A percentile compares a stretch with the other conserved stretches of the same genome.
These are phyloP conservation scores for Latrodectus geometricus DNA, from an alignment of 1,140 invertebrate genomes.

Conservation along the genomic window DNA sequence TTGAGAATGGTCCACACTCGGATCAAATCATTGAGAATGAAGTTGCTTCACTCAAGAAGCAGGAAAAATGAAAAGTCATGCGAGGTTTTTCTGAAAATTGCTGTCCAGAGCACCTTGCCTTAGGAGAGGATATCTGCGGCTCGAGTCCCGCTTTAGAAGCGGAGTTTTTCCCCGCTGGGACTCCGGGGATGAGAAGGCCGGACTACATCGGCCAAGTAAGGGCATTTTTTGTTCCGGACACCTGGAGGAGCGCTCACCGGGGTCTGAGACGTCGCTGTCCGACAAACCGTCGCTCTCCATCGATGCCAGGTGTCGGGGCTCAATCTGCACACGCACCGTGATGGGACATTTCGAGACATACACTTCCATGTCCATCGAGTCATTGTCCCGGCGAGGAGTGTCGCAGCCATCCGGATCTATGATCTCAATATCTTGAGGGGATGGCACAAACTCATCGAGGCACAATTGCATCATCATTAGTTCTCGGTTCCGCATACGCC, in stretches of 20 bases:
- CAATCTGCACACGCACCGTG: conserved; percentile 59
- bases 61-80: conserved; percentile 18
- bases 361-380: conserved; percentile 62
- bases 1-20: conserved; percentile 2
- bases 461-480: conserved; percentile 60
- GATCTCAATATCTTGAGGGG: conserved; percentile 64
- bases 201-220: conserved; percentile 37
- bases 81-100: conserved; percentile 25
- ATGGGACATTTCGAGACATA: conserved; percentile 62
- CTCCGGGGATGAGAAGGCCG: conserved; percentile 48
- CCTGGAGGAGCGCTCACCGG: conserved; percentile 18
- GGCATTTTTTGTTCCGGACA: conserved; percentile 52
- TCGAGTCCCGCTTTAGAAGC: conserved; percentile 53
- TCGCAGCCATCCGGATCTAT: conserved; percentile 65
- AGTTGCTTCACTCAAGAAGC: conserved; percentile 11
- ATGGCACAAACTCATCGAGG: conserved; percentile 63
- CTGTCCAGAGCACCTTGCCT: conserved; percentile 63
- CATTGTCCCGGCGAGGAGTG: conserved; percentile 38
- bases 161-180: conserved; percentile 11
- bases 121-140: conserved; percentile 53
- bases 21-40: not conserved
- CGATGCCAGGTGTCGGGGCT: conserved; percentile 63
- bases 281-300: conserved; percentile 65
- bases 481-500: conserved; percentile 43
- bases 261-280: conserved; percentile 58